Conservation (phyloP, 2,888 invertebrate genomes). For the Caenorhabditis plicata region DNA sequence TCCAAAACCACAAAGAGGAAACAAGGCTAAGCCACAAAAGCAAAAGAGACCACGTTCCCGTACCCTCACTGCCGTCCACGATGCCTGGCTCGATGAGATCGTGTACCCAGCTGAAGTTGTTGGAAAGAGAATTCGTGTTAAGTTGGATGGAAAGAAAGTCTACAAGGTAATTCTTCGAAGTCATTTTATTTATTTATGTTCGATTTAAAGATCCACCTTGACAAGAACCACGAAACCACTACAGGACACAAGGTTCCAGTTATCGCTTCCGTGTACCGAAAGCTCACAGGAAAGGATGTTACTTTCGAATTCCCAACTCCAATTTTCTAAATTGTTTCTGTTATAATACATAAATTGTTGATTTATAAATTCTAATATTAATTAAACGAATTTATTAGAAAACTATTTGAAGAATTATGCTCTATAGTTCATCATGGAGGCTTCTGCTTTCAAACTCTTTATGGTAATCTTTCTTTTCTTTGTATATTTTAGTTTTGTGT, state of each 20-base stretch:
- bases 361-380: too few species aligned
- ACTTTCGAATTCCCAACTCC: conserved; percentile 99
- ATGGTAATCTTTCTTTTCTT: conserved; percentile 33
- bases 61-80: conserved; percentile 94
- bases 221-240: conserved; percentile 96
- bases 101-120: conserved; percentile 99
- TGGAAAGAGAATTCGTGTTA: conserved; percentile 92
- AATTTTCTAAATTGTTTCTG: conserved; percentile 66
- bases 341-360: conserved; percentile 46
- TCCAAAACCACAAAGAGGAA: conserved; percentile 91
- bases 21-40: conserved; percentile 71
- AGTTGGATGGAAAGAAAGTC: conserved; percentile 90
- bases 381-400: conserved; percentile 15
- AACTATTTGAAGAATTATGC: neutral
- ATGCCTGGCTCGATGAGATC: conserved; percentile 92
- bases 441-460: conserved; percentile 18
- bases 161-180: conserved; percentile 74
- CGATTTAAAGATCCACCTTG: conserved; percentile 71
- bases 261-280: conserved; percentile 97
- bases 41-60: conserved; percentile 78
- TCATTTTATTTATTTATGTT: neutral
- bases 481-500: conserved; percentile 27
- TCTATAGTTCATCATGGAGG: conserved; percentile 27
- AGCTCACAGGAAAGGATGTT: conserved; percentile 96
- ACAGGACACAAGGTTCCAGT: conserved; percentile 97